phyloP scores from a whole-genome alignment of 2,888 invertebrate genomes.

The Alcis repandata region DNA sequence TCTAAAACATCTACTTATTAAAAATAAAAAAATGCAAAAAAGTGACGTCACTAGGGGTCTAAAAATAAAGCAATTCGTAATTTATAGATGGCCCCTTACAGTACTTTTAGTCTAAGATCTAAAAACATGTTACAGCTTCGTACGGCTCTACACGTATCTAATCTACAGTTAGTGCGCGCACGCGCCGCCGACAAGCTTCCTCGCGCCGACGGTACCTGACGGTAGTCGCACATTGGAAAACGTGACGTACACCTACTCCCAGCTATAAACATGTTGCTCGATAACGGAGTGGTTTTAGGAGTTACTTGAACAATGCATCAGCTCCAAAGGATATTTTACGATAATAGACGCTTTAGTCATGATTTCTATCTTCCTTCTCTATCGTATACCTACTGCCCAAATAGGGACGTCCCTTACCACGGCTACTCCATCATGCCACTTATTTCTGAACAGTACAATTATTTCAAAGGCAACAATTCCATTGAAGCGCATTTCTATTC shows the following conservation, averaged over 20 bases:
- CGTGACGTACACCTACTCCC: conserved; percentile 8
- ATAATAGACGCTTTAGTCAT: too few species aligned
- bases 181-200: conserved; percentile 58
- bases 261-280: too few species aligned
- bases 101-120: conserved; percentile 16
- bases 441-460: conserved; percentile 15
- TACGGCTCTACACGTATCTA: conserved; percentile 32
- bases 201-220: conserved; percentile 55
- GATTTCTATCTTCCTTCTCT: too few species aligned
- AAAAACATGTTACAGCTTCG: conserved; percentile 15
- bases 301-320: too few species aligned
- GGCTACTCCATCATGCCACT: conserved; percentile 7
- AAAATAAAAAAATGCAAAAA: too few species aligned
- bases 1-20: too few species aligned
- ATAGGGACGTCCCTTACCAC: not conserved
- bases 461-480: conserved; percentile 20
- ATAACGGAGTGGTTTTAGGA: too few species aligned
- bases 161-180: conserved; percentile 60
- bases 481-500: conserved; percentile 22
- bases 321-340: too few species aligned
- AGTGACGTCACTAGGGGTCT: too few species aligned
- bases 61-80: too few species aligned
- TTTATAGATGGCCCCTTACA: too few species aligned
- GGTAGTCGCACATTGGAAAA: conserved; percentile 56
- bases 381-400: too few species aligned